These are phyloP conservation scores for Spilarctia lutea DNA, from an alignment of 2,888 invertebrate genomes.

Conservation along the genomic window DNA sequence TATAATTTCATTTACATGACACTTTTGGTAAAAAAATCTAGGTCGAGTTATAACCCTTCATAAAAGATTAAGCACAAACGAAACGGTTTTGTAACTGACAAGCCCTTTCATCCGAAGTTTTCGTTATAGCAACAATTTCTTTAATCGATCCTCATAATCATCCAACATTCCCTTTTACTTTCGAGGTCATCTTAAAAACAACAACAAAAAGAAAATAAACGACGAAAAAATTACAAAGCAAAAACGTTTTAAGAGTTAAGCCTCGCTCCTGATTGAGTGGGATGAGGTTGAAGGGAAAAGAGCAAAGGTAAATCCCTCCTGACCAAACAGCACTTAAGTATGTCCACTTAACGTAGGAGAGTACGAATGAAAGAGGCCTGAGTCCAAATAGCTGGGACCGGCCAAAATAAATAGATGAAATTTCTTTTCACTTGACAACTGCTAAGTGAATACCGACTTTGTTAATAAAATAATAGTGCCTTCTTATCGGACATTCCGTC, in stretches of 20 bases:
- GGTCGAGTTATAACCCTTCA: neutral
- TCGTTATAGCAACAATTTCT: slow-evolving; percentile 16
- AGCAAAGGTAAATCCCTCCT: slow-evolving; percentile 84
- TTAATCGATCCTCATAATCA: slow-evolving; percentile 12
- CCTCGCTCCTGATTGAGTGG: slow-evolving; percentile 77
- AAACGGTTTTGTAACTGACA: neutral
- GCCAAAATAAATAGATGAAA: slow-evolving; percentile 77
- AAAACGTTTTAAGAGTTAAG: slow-evolving; percentile 68
- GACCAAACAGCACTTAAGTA: slow-evolving; percentile 83
- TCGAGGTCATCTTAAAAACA: slow-evolving; percentile 29
- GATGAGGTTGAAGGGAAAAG: slow-evolving; percentile 75
- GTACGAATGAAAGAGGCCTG: slow-evolving; percentile 70
- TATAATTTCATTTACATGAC: neutral
- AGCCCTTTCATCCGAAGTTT: slow-evolving; percentile 1
- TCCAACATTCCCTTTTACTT: slow-evolving; percentile 27
- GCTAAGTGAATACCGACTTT: slow-evolving; percentile 53
- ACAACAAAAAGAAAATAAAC: slow-evolving; percentile 42
- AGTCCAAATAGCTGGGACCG: slow-evolving; percentile 58
- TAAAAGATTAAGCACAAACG: slow-evolving; percentile 7
- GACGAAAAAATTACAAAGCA: slow-evolving; percentile 66
- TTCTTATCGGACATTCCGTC: slow-evolving; percentile 42
- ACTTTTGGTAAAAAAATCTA: neutral
- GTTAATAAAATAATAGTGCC: slow-evolving; percentile 58
- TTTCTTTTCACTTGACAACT: slow-evolving; percentile 66
- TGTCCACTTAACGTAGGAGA: slow-evolving; percentile 80